Percentiles rank a stretch among this genome's conserved stretches.
Conservation (phyloP, 2,797 vertebrate genomes). For the Ctenopoma multispine region DNA sequence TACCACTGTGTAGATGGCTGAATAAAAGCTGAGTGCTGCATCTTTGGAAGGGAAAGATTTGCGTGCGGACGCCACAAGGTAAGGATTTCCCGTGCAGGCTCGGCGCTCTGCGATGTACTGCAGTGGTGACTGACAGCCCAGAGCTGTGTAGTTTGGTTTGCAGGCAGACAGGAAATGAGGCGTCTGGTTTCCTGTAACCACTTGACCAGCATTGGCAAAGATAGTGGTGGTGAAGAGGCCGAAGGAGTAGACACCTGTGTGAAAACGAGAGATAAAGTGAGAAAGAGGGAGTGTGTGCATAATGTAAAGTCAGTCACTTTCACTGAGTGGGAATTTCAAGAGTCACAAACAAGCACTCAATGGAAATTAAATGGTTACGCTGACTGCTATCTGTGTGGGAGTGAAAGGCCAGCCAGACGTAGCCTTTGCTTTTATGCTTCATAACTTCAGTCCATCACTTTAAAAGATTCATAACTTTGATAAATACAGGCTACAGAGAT, state of each 20-base stretch:
- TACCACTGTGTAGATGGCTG: slow-evolving; percentile 92
- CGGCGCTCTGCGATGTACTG: slow-evolving; percentile 88
- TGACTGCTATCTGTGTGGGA: slow-evolving; percentile 39
- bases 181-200: slow-evolving; percentile 92
- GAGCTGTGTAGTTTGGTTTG: slow-evolving; percentile 92
- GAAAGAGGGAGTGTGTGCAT: background rate
- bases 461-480: slow-evolving; percentile 17
- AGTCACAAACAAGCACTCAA: slow-evolving; percentile 18
- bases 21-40: slow-evolving; percentile 91
- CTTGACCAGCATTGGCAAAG: slow-evolving; percentile 94
- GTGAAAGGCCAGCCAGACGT: slow-evolving; percentile 37
- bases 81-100: slow-evolving; percentile 89
- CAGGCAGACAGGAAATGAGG: slow-evolving; percentile 93
- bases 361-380: background rate
- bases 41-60: slow-evolving; percentile 95
- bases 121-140: slow-evolving; percentile 89
- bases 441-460: slow-evolving; percentile 9
- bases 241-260: slow-evolving; percentile 91
- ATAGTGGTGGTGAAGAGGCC: slow-evolving; percentile 94
- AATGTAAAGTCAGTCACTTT: background rate
- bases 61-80: slow-evolving; percentile 87
- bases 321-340: background rate
- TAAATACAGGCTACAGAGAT: slow-evolving; percentile 22
- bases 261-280: background rate
- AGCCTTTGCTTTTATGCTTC: slow-evolving; percentile 37